Evolutionary conservation across 2,113 vertebrate genomes (phyloP), one percentile per base, ranked within the genome.

Genomic region (Telmatochromis brachygnathus): DNA sequence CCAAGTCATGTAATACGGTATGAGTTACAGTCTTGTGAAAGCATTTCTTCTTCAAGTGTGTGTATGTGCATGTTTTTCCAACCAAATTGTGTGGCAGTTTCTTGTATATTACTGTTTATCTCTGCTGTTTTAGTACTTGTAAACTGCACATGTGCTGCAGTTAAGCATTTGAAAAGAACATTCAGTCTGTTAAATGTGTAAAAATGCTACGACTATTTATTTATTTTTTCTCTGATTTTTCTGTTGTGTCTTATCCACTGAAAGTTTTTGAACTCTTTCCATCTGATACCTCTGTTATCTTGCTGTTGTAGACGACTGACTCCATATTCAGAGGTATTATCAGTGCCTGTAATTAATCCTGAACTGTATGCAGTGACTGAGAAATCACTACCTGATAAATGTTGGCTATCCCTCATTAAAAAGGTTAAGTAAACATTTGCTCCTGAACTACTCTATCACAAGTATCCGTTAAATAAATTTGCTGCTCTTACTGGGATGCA

Each of bases 321-420:
- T 90, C 37, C 21, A 17, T 82, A 19, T 68, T 17, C 30, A 28
- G 77, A 89, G 62, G 35, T 82, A 39, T 92, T 89, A 68, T 84
- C 89, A 91, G 94, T 93, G 94, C 93, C 91, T 94, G 88, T 73
- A 81, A 82, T 79, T 11, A 84, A 87, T 87, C 80, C 53, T 73
- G 14, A 81, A 85, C 42, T 82, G 28, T 86, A 30, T 37, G 23
- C 51, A 58, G n/a, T 53, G 45, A 86, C 51, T 53, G 79, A 54
- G 54, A 55, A 33, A 79, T 90, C 14, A 26, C 49, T 37, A 17
- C 28, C 9, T 65, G 23, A 70, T 75, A n/a, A 86, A 45, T 82
- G 81, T 13, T 23, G 37, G 39, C 19, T 54, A 3, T 51, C 28
- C 37, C 45, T 60, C 13, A 13, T 56, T 54, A 28, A 88, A 81